Base-by-base conservation (phyloP, 2,888 invertebrate genomes). In the Sphinx pinastri region DNA sequence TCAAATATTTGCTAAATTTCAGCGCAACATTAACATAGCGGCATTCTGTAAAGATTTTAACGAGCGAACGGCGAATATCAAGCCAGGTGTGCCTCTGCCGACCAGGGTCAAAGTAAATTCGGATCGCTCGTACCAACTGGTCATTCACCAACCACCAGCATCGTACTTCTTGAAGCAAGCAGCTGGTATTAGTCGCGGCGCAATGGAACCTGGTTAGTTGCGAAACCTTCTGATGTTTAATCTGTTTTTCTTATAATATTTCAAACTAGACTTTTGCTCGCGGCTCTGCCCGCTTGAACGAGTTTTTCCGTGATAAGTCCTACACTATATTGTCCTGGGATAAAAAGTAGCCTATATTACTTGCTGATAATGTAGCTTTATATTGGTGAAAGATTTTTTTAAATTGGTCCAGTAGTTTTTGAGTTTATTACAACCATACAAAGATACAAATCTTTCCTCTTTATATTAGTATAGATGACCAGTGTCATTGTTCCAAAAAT, bases 41-140 rank as follows among this genome's bases (percentile, higher is more conserved):
- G 96, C 97, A 25, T 99, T 99, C 89, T 98, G 98, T 85, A 99
- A 99, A 90, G 99, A 99, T 79, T 99, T 99, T 82, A 99, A 99
- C 91, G 97, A 98, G 82, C 96, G 95, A 81, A 99, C 99, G 0
- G 96, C 97, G 70, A 96, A 98, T 76, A 96, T 98, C 47, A 98
- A 98, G 83, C 97, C 97, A 85, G 99, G 99, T 0, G 96, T 98
- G 74, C 99, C 99, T 0, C 83, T 99, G 67, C 99, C 99, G 0
- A 96, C 97, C 52, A 94, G 97, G 79, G 96, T 98, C 3, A 95
- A 95, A 76, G 95, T 98, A 0, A 97, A 98, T 92, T 94, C 98
- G 4, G 99, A 99, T 88, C 95, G 99, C 81, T 95, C 95, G 70
- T 99, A 98, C 85, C 95, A 97, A 71, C 93, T 99, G 70, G 93